Base-by-base conservation (phyloP, 2,888 invertebrate species). In the Eremobia ochroleuca region DNA sequence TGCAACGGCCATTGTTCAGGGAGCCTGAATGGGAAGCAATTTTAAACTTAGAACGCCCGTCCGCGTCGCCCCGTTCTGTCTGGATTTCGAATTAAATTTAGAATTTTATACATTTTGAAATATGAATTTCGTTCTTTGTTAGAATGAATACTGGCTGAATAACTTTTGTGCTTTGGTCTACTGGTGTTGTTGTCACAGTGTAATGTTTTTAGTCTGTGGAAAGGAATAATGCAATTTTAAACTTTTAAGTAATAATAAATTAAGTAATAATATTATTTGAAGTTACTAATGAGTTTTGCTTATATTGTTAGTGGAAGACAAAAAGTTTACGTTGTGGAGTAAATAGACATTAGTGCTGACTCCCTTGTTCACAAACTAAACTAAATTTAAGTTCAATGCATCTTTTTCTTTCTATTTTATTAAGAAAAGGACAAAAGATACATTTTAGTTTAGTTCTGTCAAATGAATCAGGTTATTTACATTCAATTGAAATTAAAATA, bases 21-120 rank as follows among this genome's bases (percentile, higher is more conserved):
- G 77, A 65, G 79, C 79, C 59, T 91, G 90, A 93, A 92, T 91
- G 88, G 92, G 92, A 93, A 93, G 93, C 90, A 93, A 94, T 93
- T 93, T 92, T 82, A 90, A 93, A 92, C 92, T 92, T 89, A 87
- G 88, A 90, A 89, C 87, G 80, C 81, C 69, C 65, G 66, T 61
- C 77, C 84, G 77, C 69, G 74, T 79, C 80, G 73, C 80, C 85
- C 73, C 72, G 81, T 77, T 84, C 81, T 77, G 81, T 80, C 80
- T 77, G 77, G 79, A 85, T 88, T 85, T 85, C 46, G 77, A 85
- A 89, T 85, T 81, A 85, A 90, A 85, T 88, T 85, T 74, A 61
- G 67, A 82, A 75, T 62, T 83, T 66, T 70, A n/a, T n/a, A 77
- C 82, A 75, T 86, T 88, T 76, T 85, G 81, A 84, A 88, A 81